Evolutionary conservation across 2,113 vertebrate species (phyloP), one percentile per base, ranked within the genome.

Genomic region (Rhagologus leucostigma): DNA sequence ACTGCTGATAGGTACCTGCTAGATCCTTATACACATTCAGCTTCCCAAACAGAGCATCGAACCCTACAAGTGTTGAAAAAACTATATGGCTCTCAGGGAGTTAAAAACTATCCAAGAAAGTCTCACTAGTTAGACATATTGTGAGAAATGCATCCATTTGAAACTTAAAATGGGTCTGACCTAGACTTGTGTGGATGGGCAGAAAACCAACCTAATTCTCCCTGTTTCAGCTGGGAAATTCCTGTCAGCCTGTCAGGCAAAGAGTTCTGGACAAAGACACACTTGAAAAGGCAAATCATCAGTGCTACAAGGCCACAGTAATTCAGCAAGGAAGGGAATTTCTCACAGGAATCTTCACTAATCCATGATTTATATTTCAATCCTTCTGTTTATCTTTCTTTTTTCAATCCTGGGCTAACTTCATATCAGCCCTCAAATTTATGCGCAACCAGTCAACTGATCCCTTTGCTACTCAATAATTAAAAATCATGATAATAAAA

Each of bases 41-140:
- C 93, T 97, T 98, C 89, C 92, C 95, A 90, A 94, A 87, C 37
- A 93, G 89, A 90, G 94, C 93, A 97, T 30, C 57, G 84, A 96
- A 95, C 85, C 91, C 93, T 90, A 81, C 75, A 96, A 76, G 62
- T 42, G 42, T 93, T 39, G 7, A 78, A 93, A 91, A 96, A 94
- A 57, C 76, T 75, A 81, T 83, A 97, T 63, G 95, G 92, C 80
- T 91, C 81, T 93, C 52, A 65, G 33, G 71, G 53, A 59, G 74
- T 67, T 30, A 37, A 84, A 96, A 91, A 86, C 90, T 94, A 90
- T 81, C 87, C 87, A 93, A 97, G 88, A 79, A 87, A 93, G 86
- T 82, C 70, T 92, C 95, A 67, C 89, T 89, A 95, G 87, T 82
- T 87, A 92, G 87, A 86, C 53, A 79, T 71, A 93, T 80, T 90